Conservation (phyloP, 2,888 invertebrate genomes). For the Notodonta dromedarius region DNA sequence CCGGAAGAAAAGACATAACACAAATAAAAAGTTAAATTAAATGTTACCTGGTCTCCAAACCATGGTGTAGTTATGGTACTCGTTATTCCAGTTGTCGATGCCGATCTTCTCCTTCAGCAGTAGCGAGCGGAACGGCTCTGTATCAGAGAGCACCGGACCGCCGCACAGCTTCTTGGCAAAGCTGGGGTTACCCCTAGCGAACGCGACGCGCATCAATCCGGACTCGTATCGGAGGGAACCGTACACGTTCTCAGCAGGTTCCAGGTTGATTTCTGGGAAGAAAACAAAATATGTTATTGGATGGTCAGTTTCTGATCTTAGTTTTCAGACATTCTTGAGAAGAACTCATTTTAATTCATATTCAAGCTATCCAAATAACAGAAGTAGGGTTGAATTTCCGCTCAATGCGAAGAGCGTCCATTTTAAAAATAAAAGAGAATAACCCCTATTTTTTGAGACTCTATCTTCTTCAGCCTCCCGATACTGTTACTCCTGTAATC, state of each 20-base stretch:
- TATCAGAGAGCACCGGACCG: slow-evolving; percentile 67
- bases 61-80: slow-evolving; percentile 87
- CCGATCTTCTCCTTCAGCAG: slow-evolving; percentile 68
- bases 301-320: neutral
- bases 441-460: too few species aligned
- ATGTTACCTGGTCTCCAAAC: slow-evolving; percentile 86
- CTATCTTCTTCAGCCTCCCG: too few species aligned
- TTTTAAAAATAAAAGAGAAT: too few species aligned
- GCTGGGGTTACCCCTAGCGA: slow-evolving; percentile 86
- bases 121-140: slow-evolving; percentile 71
- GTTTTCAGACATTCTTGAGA: too few species aligned
- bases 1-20: too few species aligned
- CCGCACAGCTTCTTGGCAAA: slow-evolving; percentile 66
- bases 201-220: slow-evolving; percentile 90
- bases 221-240: slow-evolving; percentile 85
- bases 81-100: slow-evolving; percentile 80
- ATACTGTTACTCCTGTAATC: too few species aligned
- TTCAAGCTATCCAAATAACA: too few species aligned
- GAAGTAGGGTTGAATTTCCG: too few species aligned
- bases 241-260: slow-evolving; percentile 87
- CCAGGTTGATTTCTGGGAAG: slow-evolving; percentile 86
- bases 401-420: too few species aligned
- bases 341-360: too few species aligned
- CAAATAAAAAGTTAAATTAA: neutral
- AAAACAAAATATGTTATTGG: neutral